Conservation (phyloP, 2,888 invertebrate genomes). For the Lithosia quadra region DNA sequence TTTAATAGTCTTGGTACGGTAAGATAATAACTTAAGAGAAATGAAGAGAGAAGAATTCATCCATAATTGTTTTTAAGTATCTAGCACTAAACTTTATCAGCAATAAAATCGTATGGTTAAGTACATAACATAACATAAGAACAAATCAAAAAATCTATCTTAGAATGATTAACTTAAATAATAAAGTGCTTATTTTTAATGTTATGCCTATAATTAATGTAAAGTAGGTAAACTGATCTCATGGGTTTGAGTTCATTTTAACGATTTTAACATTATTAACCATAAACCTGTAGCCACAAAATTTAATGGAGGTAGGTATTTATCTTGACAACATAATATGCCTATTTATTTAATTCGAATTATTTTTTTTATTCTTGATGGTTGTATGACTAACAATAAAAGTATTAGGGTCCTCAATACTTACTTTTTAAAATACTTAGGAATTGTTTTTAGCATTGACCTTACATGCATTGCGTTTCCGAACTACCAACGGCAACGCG, state of each 20-base stretch:
- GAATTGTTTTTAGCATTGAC: constrained; percentile 51
- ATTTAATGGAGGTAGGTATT: not conserved
- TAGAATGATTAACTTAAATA: not conserved
- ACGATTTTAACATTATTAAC: not conserved
- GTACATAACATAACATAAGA: not conserved
- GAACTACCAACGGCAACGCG: constrained; percentile 63
- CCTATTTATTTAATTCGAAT: too few relatives aligned
- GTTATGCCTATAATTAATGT: not conserved
- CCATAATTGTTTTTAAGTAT: not conserved
- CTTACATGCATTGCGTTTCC: constrained; percentile 80
- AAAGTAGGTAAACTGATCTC: not conserved
- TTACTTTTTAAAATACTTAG: too few relatives aligned
- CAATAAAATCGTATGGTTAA: not conserved
- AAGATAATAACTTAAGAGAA: not conserved
- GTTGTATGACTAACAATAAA: not conserved
- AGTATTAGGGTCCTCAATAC: not conserved
- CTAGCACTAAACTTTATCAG: not conserved
- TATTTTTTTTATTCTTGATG: not conserved
- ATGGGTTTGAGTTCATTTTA: not conserved
- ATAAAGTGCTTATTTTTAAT: constrained; percentile 1
- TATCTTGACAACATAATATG: not conserved
- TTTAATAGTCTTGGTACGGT: not conserved
- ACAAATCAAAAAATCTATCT: not conserved
- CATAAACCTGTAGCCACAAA: not conserved
- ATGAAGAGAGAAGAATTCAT: too few relatives aligned